These are phyloP conservation scores for Hirtodrosophila duncani DNA, from an alignment of 2,888 invertebrate species.

Conservation along the genomic window DNA sequence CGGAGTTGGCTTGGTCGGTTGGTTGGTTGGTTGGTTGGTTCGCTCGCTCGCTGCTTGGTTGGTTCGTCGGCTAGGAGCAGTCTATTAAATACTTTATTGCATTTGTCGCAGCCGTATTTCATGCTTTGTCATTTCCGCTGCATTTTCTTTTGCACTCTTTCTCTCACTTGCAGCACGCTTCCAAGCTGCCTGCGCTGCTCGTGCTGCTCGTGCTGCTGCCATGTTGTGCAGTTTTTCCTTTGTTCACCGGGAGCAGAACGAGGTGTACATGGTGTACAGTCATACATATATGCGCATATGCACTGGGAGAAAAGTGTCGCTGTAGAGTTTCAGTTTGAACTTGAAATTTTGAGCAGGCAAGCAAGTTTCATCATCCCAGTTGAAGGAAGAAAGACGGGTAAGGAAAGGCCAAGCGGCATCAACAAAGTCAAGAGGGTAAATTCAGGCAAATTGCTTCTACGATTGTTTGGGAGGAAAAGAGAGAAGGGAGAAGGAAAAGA, in stretches of 20 bases:
- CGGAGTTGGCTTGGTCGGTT: constrained; percentile 20
- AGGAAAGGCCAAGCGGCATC: too few species aligned
- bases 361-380: too few species aligned
- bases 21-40: constrained; percentile 6
- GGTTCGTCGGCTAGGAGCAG: constrained; percentile 54
- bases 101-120: constrained; percentile 75
- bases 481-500: too few species aligned
- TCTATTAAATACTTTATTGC: constrained; percentile 77
- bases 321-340: too few species aligned
- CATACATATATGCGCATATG: constrained; percentile 52
- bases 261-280: constrained; percentile 14
- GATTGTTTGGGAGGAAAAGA: too few species aligned
- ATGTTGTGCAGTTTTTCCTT: constrained; percentile 21
- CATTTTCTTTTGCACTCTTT: constrained; percentile 60
- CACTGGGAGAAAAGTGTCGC: too few species aligned
- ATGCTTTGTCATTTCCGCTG: constrained; percentile 70
- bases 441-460: too few species aligned
- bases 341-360: too few species aligned
- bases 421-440: too few species aligned
- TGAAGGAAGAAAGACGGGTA: too few species aligned
- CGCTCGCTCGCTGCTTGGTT: too few species aligned
- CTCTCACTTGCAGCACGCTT: background rate
- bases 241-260: constrained; percentile 13
- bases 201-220: background rate
- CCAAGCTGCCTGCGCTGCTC: constrained; percentile 3